A percentile compares a stretch with the other conserved stretches of the same genome.
phyloP scores from a whole-genome alignment of 1,140 invertebrate genomes.

The Watersipora subatra region DNA sequence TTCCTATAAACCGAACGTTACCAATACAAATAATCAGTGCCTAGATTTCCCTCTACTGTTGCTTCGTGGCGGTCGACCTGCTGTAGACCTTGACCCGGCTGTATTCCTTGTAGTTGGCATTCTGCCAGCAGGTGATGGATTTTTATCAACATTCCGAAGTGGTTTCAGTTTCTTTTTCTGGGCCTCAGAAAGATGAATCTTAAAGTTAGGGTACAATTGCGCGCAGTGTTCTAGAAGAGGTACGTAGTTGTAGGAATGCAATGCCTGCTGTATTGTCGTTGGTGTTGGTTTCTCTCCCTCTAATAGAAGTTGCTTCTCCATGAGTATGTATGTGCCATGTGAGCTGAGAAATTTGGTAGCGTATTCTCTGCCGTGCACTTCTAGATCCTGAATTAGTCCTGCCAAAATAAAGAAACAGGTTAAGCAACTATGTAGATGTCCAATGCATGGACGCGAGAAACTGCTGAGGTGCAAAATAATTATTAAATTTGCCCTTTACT shows the following conservation, averaged over 20 bases:
- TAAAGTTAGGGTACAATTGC: slow-evolving; percentile 27
- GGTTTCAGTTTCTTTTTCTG: slow-evolving; percentile 16
- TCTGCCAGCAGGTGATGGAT: slow-evolving; percentile 27
- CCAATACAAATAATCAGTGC: too few relatives aligned
- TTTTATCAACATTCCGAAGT: slow-evolving; percentile 16
- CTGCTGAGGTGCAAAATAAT: too few relatives aligned
- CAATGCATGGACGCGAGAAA: too few relatives aligned
- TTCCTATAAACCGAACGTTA: too few relatives aligned
- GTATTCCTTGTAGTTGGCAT: too few relatives aligned
- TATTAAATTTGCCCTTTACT: too few relatives aligned
- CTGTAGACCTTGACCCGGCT: too few relatives aligned
- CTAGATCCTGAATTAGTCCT: slow-evolving; percentile 29
- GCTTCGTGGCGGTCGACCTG: too few relatives aligned
- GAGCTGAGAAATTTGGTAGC: slow-evolving; percentile 23
- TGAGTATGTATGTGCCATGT: slow-evolving; percentile 26
- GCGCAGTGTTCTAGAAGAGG: slow-evolving; percentile 22
- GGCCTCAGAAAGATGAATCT: slow-evolving; percentile 23
- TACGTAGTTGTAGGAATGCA: slow-evolving; percentile 21
- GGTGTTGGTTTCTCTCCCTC: slow-evolving; percentile 8
- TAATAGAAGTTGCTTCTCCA: slow-evolving; percentile 21
- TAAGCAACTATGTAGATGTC: too few relatives aligned
- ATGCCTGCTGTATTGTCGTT: slow-evolving; percentile 12
- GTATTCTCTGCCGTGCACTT: slow-evolving; percentile 22
- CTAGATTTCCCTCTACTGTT: too few relatives aligned
- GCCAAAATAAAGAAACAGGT: too few relatives aligned